Evolutionary conservation across 2,888 invertebrate genomes (phyloP).

Genomic region (Platypus cylindrus): DNA sequence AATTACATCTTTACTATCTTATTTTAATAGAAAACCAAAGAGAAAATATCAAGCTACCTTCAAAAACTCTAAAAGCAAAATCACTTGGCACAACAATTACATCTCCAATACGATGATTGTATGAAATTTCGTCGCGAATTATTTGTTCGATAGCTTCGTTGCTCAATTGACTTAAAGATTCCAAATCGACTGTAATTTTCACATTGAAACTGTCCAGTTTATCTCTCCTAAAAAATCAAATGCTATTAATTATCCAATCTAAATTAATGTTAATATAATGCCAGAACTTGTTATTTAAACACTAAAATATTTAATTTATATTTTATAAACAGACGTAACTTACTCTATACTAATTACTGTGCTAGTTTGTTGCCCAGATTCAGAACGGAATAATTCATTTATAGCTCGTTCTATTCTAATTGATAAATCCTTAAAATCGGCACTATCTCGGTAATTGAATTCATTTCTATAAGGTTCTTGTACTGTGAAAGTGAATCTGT

Average conservation of each 20-base stretch:
- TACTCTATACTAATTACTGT: slow-evolving; percentile 59
- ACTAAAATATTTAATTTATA: no score
- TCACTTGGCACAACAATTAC: slow-evolving; percentile 44
- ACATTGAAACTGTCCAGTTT: slow-evolving; percentile 47
- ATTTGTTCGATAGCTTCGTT: slow-evolving; percentile 35
- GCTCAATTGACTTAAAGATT: slow-evolving; percentile 45
- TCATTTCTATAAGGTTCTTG: slow-evolving; percentile 46
- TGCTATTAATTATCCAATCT: no score
- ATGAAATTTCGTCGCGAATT: slow-evolving; percentile 45
- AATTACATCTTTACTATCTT: no score
- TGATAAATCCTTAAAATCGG: slow-evolving; percentile 46
- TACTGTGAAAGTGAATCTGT: slow-evolving; percentile 45
- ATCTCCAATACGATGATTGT: slow-evolving; percentile 40
- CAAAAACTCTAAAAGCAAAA: slow-evolving; percentile 45
- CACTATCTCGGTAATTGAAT: slow-evolving; percentile 47
- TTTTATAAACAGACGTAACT: slow-evolving; percentile 31
- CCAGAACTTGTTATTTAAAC: no score
- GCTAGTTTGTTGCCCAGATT: slow-evolving; percentile 46
- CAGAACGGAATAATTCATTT: slow-evolving; percentile 40
- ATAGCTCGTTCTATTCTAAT: slow-evolving; percentile 45
- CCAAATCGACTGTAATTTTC: slow-evolving; percentile 56
- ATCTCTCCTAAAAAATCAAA: slow-evolving; percentile 35
- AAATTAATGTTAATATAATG: no score
- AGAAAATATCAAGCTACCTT: slow-evolving; percentile 29
- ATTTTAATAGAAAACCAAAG: no score